Conservation (phyloP, 2,888 invertebrate species). For the Acanthosepion lycidas region DNA sequence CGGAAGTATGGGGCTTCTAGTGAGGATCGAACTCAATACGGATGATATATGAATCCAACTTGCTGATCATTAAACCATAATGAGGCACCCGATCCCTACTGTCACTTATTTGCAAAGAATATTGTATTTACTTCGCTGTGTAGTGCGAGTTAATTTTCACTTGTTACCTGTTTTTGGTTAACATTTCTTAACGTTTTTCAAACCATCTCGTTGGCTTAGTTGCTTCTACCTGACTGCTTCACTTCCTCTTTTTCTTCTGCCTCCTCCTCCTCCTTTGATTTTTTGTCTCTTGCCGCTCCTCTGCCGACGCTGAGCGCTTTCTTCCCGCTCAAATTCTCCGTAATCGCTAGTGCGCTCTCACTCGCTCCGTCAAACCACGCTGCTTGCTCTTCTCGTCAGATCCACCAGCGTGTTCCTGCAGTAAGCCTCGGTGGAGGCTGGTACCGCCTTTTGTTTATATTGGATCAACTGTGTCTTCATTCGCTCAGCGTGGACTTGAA, state of each 20-base stretch:
- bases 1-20: too few species aligned
- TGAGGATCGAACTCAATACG: too few species aligned
- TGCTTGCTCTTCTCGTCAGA: not conserved
- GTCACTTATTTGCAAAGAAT: not conserved
- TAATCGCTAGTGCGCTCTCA: not conserved
- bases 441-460: not conserved
- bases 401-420: slow-evolving; percentile 16
- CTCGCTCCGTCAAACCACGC: not conserved
- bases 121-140: not conserved
- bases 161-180: not conserved
- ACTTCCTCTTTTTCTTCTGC: not conserved
- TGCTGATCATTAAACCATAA: too few species aligned
- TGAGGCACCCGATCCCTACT: not conserved
- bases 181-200: not conserved
- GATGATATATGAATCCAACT: too few species aligned
- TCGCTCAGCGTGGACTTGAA: not conserved
- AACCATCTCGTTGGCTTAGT: not conserved
- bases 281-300: not conserved
- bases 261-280: not conserved
- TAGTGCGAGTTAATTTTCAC: too few species aligned
- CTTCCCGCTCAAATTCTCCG: not conserved
- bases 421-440: not conserved
- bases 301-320: not conserved
- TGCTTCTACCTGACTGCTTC: not conserved
- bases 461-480: not conserved